phyloP scores from a whole-genome alignment of 2,888 invertebrate species.

The Brachyptera putata region DNA sequence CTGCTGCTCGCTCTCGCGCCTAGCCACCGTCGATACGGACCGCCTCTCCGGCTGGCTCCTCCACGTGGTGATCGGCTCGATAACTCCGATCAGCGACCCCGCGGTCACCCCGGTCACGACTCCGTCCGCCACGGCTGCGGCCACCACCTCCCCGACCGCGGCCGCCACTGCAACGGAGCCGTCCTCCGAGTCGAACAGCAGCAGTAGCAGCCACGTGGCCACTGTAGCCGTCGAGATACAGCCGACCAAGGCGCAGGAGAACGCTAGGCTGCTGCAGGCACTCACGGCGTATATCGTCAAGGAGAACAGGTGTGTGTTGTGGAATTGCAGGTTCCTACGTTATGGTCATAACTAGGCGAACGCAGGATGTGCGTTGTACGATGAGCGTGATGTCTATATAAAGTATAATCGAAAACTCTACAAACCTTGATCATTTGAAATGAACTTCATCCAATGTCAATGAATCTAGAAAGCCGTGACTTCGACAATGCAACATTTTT shows the following conservation, averaged over 20 bases:
- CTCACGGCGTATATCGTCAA: slow-evolving; percentile 69
- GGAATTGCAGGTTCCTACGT: no score
- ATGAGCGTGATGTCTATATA: no score
- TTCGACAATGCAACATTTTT: no score
- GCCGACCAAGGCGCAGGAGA: slow-evolving; percentile 57
- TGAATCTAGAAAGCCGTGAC: no score
- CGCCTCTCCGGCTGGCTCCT: slow-evolving; percentile 61
- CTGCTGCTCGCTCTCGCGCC: slow-evolving; percentile 61
- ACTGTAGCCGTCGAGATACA: slow-evolving; percentile 45
- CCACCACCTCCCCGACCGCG: slow-evolving; percentile 38
- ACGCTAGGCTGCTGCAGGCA: slow-evolving; percentile 64
- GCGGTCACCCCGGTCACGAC: slow-evolving; percentile 46
- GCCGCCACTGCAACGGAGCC: slow-evolving; percentile 11
- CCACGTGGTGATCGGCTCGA: slow-evolving; percentile 59
- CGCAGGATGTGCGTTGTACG: no score
- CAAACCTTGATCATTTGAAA: no score
- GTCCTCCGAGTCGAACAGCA: slow-evolving; percentile 28
- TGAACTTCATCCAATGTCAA: no score
- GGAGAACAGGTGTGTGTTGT: slow-evolving; percentile 49
- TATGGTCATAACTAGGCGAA: no score
- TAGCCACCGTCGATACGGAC: slow-evolving; percentile 60
- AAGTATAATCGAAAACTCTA: no score
- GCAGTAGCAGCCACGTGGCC: slow-evolving; percentile 23
- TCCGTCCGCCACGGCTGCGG: slow-evolving; percentile 37
- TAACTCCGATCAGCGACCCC: slow-evolving; percentile 47